A percentile compares a stretch with the other conserved stretches of the same genome.
These are phyloP conservation scores for Hystrix brachyura DNA, from an alignment of 2,113 vertebrate species.

Conservation along the genomic window DNA sequence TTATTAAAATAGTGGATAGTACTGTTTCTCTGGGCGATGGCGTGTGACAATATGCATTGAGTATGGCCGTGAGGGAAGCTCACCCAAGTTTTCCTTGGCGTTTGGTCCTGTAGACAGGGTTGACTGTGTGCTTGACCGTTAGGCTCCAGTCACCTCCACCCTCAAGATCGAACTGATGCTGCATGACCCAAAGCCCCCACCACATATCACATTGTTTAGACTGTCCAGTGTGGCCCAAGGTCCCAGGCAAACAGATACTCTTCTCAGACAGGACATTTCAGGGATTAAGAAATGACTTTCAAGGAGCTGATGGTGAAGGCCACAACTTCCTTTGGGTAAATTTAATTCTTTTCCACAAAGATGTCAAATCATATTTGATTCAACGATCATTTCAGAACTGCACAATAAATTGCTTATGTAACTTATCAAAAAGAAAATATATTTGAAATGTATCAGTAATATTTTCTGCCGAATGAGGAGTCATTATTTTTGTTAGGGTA, in stretches of 20 bases:
- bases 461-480: not conserved
- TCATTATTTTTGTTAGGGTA: not conserved
- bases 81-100: not conserved
- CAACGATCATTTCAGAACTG: constrained; percentile 2
- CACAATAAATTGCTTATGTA: not conserved
- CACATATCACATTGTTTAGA: not conserved
- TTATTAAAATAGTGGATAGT: not conserved
- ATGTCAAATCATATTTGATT: not conserved
- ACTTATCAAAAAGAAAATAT: not conserved
- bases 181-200: not conserved
- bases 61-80: not conserved
- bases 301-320: not conserved
- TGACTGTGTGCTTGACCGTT: not conserved
- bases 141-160: not conserved
- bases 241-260: not conserved
- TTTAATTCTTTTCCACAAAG: not conserved
- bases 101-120: too few relatives aligned
- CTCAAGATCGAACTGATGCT: not conserved
- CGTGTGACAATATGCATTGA: too few relatives aligned
- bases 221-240: not conserved
- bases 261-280: not conserved
- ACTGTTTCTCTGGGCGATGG: not conserved
- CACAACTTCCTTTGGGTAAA: not conserved
- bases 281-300: not conserved
- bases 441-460: not conserved